Percentiles rank a stretch among this genome's conserved stretches.
phyloP scores from a whole-genome alignment of 2,888 invertebrate genomes.

The Habrosyne pyritoides region DNA sequence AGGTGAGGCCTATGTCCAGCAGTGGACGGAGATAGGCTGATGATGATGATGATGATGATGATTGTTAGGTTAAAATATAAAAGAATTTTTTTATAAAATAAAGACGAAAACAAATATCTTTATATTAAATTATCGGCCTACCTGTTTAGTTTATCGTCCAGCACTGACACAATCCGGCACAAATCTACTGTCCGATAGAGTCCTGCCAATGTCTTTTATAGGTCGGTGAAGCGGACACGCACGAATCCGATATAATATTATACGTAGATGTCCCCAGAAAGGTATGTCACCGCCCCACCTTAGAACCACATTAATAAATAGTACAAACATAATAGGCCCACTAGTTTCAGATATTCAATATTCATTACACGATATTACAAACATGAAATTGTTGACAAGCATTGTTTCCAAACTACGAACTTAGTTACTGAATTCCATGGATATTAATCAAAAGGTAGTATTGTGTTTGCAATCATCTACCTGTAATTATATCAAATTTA shows the following conservation, averaged over 20 bases:
- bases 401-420: conserved; percentile 49
- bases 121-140: conserved; percentile 30
- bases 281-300: conserved; percentile 54
- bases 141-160: conserved; percentile 57
- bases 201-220: conserved; percentile 74
- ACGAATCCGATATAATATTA: conserved; percentile 13
- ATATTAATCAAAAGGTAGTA: conserved; percentile 31
- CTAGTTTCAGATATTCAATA: conserved; percentile 57
- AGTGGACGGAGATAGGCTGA: too few species aligned
- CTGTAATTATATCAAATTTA: not conserved
- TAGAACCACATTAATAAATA: conserved; percentile 32
- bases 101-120: not conserved
- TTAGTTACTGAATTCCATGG: conserved; percentile 36
- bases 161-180: conserved; percentile 59
- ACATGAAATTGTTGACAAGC: conserved; percentile 52
- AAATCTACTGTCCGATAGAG: conserved; percentile 56
- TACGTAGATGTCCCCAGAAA: conserved; percentile 17
- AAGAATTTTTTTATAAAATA: too few species aligned
- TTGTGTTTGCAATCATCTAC: conserved; percentile 18
- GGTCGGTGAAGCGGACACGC: conserved; percentile 52
- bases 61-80: too few species aligned
- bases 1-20: too few species aligned
- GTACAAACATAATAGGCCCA: conserved; percentile 33
- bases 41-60: too few species aligned
- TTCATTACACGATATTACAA: conserved; percentile 57